A percentile compares a stretch with the other conserved stretches of the same genome.
Evolutionary conservation across 2,888 invertebrate genomes (phyloP).

Genomic region (Heliconius charithonia): DNA sequence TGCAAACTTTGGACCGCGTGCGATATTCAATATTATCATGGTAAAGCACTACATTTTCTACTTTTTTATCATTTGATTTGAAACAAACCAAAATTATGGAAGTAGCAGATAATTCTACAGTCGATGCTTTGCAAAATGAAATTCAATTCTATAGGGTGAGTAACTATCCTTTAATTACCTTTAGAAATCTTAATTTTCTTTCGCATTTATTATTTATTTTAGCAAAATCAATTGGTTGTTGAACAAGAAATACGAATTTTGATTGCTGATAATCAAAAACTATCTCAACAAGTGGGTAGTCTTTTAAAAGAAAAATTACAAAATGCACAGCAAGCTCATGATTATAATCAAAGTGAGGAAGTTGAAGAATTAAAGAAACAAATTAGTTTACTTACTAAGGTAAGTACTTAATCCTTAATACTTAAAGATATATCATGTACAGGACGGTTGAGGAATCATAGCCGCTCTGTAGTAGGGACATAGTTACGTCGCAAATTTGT

Average conservation of each 20-base stretch:
- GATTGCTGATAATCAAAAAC: constrained; percentile 74
- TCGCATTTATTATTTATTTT: constrained; percentile 34
- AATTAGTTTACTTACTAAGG: constrained; percentile 68
- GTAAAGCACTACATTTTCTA: neutral
- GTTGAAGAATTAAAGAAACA: constrained; percentile 68
- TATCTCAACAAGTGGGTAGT: constrained; percentile 73
- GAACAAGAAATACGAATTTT: constrained; percentile 72
- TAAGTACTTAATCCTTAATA: constrained; percentile 38
- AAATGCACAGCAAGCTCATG: constrained; percentile 55
- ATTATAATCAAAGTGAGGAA: constrained; percentile 61
- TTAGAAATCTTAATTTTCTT: neutral
- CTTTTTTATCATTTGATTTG: constrained; percentile 14
- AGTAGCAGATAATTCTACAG: constrained; percentile 39
- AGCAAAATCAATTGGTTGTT: constrained; percentile 74
- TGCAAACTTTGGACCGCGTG: constrained; percentile 64
- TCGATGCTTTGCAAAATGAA: constrained; percentile 72
- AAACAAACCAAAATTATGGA: constrained; percentile 30
- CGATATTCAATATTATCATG: neutral
- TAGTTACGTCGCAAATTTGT: too few relatives aligned
- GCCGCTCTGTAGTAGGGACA: too few relatives aligned
- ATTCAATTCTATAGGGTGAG: constrained; percentile 80
- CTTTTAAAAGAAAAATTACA: constrained; percentile 71
- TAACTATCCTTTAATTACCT: neutral
- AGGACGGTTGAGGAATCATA: too few relatives aligned
- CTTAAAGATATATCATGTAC: neutral